These are phyloP conservation scores for Sialia sialis DNA, from an alignment of 2,113 vertebrate species.

Conservation along the genomic window DNA sequence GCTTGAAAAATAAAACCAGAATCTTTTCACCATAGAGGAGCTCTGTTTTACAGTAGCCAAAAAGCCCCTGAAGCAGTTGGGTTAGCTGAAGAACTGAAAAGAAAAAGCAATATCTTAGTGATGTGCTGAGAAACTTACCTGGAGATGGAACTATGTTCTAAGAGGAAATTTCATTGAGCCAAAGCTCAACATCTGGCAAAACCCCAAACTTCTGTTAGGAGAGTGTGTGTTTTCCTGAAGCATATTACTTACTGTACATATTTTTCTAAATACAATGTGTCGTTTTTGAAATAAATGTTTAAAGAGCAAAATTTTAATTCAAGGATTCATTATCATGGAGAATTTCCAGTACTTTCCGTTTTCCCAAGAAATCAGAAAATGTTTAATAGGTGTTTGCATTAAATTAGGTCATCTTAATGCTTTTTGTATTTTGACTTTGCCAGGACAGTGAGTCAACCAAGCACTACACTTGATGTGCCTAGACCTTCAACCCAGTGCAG, in stretches of 20 bases:
- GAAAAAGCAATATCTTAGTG: neutral
- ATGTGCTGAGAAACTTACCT: neutral
- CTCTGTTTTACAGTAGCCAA: constrained; percentile 14
- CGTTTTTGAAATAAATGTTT: neutral
- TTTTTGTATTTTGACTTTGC: neutral
- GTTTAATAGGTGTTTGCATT: neutral
- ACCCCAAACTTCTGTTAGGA: neutral
- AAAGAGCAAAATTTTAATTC: neutral
- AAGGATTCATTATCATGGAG: neutral
- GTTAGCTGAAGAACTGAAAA: neutral
- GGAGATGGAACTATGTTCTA: neutral
- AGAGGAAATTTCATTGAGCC: neutral
- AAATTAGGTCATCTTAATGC: neutral
- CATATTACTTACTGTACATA: neutral
- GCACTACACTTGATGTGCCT: neutral
- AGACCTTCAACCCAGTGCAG: neutral
- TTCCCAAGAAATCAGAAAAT: neutral
- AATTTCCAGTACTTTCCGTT: neutral
- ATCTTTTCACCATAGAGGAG: neutral
- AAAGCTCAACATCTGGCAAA: neutral
- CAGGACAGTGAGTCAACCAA: neutral
- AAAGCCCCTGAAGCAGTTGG: neutral
- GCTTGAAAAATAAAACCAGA: neutral
- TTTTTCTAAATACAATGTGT: neutral
- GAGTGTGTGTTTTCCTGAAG: neutral